phyloP scores from a whole-genome alignment of 2,113 vertebrate genomes.

The Macquaria ambigua region DNA sequence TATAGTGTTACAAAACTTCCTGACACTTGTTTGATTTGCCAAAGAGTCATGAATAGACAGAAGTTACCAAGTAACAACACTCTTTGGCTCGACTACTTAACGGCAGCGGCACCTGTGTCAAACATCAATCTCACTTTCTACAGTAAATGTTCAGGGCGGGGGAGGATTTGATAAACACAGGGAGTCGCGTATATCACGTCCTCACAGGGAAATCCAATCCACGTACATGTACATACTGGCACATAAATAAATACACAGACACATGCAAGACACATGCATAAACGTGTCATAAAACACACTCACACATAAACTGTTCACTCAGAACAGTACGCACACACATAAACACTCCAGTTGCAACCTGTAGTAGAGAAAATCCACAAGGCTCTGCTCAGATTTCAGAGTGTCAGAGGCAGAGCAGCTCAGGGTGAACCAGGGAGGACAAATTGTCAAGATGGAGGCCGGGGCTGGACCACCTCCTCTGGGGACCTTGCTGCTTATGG shows the following conservation, averaged over 20 bases:
- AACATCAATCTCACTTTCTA: conserved; percentile 49
- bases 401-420: background rate
- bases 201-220: background rate
- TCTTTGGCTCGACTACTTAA: conserved; percentile 23
- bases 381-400: background rate
- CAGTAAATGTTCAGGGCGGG: conserved; percentile 16
- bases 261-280: background rate
- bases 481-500: background rate
- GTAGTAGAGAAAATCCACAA: background rate
- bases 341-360: background rate
- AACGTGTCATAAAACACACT: background rate
- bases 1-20: conserved; percentile 3
- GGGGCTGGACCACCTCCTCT: background rate
- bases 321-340: background rate
- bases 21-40: conserved; percentile 37
- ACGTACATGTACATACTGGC: background rate
- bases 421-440: background rate
- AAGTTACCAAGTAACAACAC: conserved; percentile 18
- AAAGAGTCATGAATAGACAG: conserved; percentile 44
- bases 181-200: conserved; percentile 12
- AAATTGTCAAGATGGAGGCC: background rate
- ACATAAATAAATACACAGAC: background rate
- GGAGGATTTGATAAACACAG: conserved; percentile 30
- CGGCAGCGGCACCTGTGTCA: conserved; percentile 32
- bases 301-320: background rate